These are phyloP conservation scores for Otolemur garnettii DNA, from an alignment of 2,113 vertebrate species.

Conservation along the genomic window DNA sequence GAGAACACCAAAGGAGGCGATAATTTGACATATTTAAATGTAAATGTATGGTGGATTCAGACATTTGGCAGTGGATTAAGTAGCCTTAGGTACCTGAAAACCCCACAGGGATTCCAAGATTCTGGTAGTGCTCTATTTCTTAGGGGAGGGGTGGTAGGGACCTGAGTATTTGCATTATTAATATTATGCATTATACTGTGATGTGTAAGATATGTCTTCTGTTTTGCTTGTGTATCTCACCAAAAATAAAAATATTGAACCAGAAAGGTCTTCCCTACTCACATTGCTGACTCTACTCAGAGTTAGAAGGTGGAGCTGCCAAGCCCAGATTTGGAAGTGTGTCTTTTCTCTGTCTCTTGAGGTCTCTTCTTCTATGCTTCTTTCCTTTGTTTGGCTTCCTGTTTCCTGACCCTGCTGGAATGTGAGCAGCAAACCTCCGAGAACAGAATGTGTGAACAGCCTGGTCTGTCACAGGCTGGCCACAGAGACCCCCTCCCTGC, in stretches of 20 bases:
- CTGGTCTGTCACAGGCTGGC: not conserved
- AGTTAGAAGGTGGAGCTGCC: not conserved
- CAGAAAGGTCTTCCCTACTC: not conserved
- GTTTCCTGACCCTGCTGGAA: slow-evolving; percentile 69
- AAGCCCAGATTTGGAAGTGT: too few relatives aligned
- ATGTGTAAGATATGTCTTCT: too few relatives aligned
- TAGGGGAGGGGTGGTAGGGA: not conserved
- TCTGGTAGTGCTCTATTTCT: not conserved
- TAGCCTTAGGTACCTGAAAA: not conserved
- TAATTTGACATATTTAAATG: slow-evolving; percentile 58
- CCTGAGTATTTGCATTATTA: not conserved
- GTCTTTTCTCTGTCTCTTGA: not conserved
- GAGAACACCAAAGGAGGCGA: slow-evolving; percentile 37
- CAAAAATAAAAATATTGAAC: slow-evolving; percentile 35
- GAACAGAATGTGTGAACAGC: slow-evolving; percentile 15
- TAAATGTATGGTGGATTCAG: slow-evolving; percentile 23
- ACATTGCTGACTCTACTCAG: not conserved
- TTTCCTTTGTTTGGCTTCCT: slow-evolving; percentile 70
- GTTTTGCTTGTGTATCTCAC: not conserved
- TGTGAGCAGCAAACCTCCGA: slow-evolving; percentile 45
- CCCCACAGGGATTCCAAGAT: not conserved
- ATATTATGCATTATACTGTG: not conserved
- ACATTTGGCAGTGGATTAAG: slow-evolving; percentile 1
- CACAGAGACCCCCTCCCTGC: not conserved
- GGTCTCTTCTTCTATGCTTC: slow-evolving; percentile 16